Base-by-base conservation (phyloP, 2,113 vertebrate genomes). In the Anseranas semipalmata region DNA sequence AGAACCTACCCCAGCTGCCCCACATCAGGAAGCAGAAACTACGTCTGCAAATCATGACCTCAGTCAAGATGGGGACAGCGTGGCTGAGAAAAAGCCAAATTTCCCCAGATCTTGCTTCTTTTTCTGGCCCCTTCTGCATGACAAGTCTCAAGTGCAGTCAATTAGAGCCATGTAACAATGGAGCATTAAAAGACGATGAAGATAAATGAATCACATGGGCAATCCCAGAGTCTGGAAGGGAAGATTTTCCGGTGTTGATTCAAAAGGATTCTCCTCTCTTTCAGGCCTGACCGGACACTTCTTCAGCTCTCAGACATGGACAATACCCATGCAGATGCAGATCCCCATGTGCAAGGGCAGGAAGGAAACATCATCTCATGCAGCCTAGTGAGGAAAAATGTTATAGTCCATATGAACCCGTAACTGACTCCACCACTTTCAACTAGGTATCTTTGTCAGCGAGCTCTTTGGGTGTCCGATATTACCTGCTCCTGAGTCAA, bases 1-100 rank as follows among this genome's bases (percentile, higher is more conserved):
- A 10, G 11, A 52, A 85, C 27, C n/a, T 27, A 68, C 24, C 11
- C 9, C 0, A 0, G 5, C 16, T 11, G 32, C 12, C 17, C 39
- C 15, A 28, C 25, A 21, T 7, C 7, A 20, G 8, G 45, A 39
- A 50, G 6, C n/a, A 37, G 45, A 37, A 78, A 35, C 15, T 7
- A 8, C 30, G 17, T 33, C 27, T 46, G 9, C 14, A 48, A 37
- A n/a, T 32, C 2, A 39, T 20, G 53, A 24, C 3, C 12, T 37
- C n/a, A 15, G 0, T 19, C 5, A 0, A 86, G 7, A 2, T 81
- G 27, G 41, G 4, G 1, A 4, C 11, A 73, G 16, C 28, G 55
- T 1, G 4, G 30, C n/a, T 6, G 0, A 56, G 71, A 87, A 89
- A 35, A 0, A 27, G 28, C 12, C 30, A 14, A 0, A 82, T 76